phyloP scores from a whole-genome alignment of 2,113 vertebrate species.

The Saimiri boliviensis region DNA sequence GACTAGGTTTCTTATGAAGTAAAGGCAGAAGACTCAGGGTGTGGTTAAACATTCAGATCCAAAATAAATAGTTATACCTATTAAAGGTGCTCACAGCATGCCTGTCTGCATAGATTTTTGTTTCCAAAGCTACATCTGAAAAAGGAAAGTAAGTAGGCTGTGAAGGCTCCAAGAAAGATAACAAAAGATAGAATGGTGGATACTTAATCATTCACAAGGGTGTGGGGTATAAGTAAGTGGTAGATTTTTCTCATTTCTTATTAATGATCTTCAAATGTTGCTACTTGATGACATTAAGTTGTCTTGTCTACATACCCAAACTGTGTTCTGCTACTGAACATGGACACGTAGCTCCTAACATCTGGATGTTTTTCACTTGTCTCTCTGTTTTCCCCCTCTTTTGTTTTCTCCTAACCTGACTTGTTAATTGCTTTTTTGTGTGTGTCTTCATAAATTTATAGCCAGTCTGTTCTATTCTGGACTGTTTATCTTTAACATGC shows the following conservation, averaged over 20 bases:
- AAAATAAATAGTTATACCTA: constrained; percentile 59
- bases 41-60: constrained; percentile 40
- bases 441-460: constrained; percentile 58
- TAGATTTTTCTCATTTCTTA: constrained; percentile 14
- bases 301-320: not conserved
- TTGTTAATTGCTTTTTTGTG: constrained; percentile 55
- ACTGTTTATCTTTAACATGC: constrained; percentile 75
- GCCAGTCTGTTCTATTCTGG: constrained; percentile 36
- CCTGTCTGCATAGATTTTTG: constrained; percentile 53
- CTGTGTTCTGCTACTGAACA: not conserved
- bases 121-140: constrained; percentile 63
- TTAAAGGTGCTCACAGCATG: constrained; percentile 42
- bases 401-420: not conserved
- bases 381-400: not conserved
- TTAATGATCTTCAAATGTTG: constrained; percentile 17
- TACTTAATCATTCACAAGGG: not conserved
- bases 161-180: constrained; percentile 31
- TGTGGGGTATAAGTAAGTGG: not conserved
- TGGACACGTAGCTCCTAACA: not conserved
- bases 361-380: not conserved
- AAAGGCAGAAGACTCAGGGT: constrained; percentile 62
- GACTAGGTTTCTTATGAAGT: constrained; percentile 61
- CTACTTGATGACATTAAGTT: not conserved
- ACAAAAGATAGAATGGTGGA: constrained; percentile 5
- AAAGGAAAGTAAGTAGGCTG: constrained; percentile 17